Evolutionary conservation across 2,888 invertebrate genomes (phyloP), one percentile per base, ranked within the genome.

Genomic region (Pherbina coryleti): DNA sequence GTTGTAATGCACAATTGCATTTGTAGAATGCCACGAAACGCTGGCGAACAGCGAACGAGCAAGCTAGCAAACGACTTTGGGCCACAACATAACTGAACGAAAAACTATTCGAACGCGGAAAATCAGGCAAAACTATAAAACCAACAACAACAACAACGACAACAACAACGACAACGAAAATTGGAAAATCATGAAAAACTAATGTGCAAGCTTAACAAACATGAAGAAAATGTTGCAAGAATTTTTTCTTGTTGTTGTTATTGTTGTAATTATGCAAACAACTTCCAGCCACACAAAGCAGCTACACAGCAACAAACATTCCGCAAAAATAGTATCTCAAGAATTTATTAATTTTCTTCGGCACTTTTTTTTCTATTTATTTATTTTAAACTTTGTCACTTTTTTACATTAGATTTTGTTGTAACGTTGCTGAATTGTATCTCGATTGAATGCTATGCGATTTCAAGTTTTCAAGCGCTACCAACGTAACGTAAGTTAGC

Each of bases 401-500:
- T 9, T 31, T 31, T 34, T 66, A 66, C 60, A 22, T 17, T 17
- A 11, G 51, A 11, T 44, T 37, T 44, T 25, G 9, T 69, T 37
- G 51, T 11, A 49, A 49, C n/a, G 51, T 25, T 69, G 28, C 11
- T 14, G 11, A 28, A 51, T 69, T 69, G 69, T 69, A 69, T 51
- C 69, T 69, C 28, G 64, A 31, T 25, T 31, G 34, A 31, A 44
- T 44, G 44, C 44, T 9, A 44, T 44, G 44, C 74, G 31, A 66
- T 55, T 51, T 74, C 64, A 37, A 37, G 44, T 37, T 49, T 28
- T 72, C 19, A 53, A 75, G 66, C 67, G 75, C 75, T 67, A 67
- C 66, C 75, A 66, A 75, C 75, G 75, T 75, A 66, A 75, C 75
- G 75, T 75, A 37, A 37, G 75, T 66, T 55, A 53, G 55, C 62